Base-by-base conservation (phyloP, 2,113 vertebrate genomes). In the Bubo scandiacus region DNA sequence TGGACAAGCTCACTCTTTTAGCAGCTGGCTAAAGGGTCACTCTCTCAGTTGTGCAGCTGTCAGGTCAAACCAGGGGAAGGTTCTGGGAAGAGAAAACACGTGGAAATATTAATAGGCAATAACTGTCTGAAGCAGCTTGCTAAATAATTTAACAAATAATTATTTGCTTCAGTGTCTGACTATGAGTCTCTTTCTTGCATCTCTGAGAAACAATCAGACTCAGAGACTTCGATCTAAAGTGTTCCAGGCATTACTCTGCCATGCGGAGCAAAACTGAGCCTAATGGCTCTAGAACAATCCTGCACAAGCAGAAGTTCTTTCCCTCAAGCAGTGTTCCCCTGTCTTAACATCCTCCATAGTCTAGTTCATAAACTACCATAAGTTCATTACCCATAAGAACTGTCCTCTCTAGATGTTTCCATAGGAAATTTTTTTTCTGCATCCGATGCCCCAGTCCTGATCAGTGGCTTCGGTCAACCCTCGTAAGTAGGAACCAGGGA, bases 41-140 rank as follows among this genome's bases (percentile, higher is more conserved):
- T 97, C 82, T 88, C 94, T 98, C 86, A 94, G 91, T 88, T 99
- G 97, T 62, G 94, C 97, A 84, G 96, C 78, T 83, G 87, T 95
- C 84, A 98, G 91, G 83, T 98, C 98, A 97, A 99, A 98, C 97
- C 98, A 98, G 19, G 97, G 97, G 67, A 98, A 98, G 79, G 88
- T 57, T 95, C 98, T 99, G 94, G 38, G 29, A 86, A 88, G 30
- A 66, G 54, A 92, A 84, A 86, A 85, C 34, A 78, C 74, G 30
- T 27, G 61, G 18, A 61, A 71, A 67, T 20, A 9, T 72, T 73
- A 89, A 27, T 32, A 10, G 49, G 42, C 34, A 82, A 40, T 40
- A 70, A 29, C 17, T 80, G 17, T 82, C 55, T 14, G 2, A 92
- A 88, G 49, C 70, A 49, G 66, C 57, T 87, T 92, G 26, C 51